phyloP scores from a whole-genome alignment of 2,113 vertebrate genomes.

The Columbina picui region DNA sequence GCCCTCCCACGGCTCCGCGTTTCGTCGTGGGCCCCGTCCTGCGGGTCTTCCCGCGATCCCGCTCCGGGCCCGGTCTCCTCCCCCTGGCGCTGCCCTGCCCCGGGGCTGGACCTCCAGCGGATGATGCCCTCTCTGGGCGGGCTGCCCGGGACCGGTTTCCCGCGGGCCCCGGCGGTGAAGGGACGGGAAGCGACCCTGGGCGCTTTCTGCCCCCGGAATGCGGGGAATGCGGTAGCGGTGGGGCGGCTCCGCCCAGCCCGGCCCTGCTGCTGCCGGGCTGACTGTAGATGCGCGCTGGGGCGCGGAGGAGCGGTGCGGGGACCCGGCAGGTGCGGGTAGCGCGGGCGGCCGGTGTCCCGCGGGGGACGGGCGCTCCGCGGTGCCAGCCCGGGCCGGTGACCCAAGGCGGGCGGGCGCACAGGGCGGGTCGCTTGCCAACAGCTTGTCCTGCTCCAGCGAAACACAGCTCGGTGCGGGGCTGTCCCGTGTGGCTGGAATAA shows the following conservation, averaged over 20 bases:
- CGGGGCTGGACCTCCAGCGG: background rate
- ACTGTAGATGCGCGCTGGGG: background rate
- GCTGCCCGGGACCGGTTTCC: background rate
- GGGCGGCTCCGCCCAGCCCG: background rate
- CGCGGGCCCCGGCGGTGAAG: background rate
- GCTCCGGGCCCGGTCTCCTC: background rate
- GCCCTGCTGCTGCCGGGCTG: too few relatives aligned
- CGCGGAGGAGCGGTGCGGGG: background rate
- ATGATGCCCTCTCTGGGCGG: background rate
- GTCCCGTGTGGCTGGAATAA: rapidly evolving
- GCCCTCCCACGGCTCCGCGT: too few relatives aligned
- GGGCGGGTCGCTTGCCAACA: background rate
- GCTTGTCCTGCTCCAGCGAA: rapidly evolving
- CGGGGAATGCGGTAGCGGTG: background rate
- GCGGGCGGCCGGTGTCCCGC: background rate
- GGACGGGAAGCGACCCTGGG: background rate
- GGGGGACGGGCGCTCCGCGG: too few relatives aligned
- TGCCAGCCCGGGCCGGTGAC: background rate
- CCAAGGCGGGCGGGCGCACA: background rate
- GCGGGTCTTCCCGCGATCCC: background rate
- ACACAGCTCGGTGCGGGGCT: rapidly evolving
- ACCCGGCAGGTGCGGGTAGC: rapidly evolving
- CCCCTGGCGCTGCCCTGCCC: background rate
- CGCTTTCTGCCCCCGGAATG: background rate
- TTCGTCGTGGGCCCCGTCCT: background rate